A percentile compares a stretch with the other conserved stretches of the same genome.
Evolutionary conservation across 2,113 vertebrate genomes (phyloP).

Genomic region (Probosciger aterrimus): DNA sequence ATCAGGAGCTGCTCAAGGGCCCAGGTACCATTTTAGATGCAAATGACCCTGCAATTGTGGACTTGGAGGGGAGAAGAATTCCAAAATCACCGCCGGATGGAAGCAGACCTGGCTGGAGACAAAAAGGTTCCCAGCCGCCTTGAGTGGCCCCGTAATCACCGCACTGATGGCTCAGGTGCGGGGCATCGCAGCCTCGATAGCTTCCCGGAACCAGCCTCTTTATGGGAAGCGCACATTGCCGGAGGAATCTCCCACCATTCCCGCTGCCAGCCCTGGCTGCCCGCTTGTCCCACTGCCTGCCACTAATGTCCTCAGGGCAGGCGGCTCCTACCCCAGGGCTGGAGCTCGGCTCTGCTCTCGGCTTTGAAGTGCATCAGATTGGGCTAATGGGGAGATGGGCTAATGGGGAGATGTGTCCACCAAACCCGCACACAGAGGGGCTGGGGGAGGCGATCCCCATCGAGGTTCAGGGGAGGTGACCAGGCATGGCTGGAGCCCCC

Average conservation of each 20-base stretch:
- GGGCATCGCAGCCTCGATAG: background rate
- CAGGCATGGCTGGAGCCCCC: fast-evolving
- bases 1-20: slow-evolving; percentile 40
- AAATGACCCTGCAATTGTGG: slow-evolving; percentile 55
- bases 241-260: background rate
- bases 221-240: slow-evolving; percentile 4
- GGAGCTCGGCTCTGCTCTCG: background rate
- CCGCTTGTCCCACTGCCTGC: background rate
- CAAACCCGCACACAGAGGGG: background rate
- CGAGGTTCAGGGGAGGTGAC: background rate
- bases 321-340: background rate
- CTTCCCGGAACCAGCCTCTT: slow-evolving; percentile 29
- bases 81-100: background rate
- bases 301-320: slow-evolving; percentile 12
- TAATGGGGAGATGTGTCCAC: background rate
- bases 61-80: slow-evolving; percentile 16
- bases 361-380: slow-evolving; percentile 65
- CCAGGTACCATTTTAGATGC: slow-evolving; percentile 40
- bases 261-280: background rate
- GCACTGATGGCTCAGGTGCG: slow-evolving; percentile 1
- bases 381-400: background rate
- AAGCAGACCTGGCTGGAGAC: slow-evolving; percentile 10
- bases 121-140: slow-evolving; percentile 3
- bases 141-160: slow-evolving; percentile 1
- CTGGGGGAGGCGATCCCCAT: background rate